Percentiles rank a stretch among this genome's conserved stretches.
phyloP scores from a whole-genome alignment of 2,113 vertebrate species.

The Python bivittatus region DNA sequence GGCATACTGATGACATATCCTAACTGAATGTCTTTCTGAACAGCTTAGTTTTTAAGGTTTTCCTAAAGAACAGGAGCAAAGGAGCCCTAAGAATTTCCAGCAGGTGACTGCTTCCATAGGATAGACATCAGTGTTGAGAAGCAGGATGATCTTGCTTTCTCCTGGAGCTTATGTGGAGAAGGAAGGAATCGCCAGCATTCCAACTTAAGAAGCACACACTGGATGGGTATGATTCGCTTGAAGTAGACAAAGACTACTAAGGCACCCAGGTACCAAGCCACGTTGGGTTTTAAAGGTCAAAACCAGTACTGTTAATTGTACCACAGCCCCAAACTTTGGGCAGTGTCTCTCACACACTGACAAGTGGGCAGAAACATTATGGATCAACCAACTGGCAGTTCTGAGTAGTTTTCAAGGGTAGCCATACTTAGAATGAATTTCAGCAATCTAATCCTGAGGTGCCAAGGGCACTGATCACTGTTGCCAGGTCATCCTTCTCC shows the following conservation, averaged over 20 bases:
- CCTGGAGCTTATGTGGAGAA: neutral
- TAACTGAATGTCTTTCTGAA: neutral
- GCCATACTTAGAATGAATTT: neutral
- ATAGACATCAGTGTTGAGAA: neutral
- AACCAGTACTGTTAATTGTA: too few relatives aligned
- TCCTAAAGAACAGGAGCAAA: neutral
- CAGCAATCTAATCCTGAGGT: neutral
- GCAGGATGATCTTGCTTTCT: neutral
- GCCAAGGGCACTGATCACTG: neutral
- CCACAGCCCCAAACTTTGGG: neutral
- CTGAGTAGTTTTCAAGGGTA: neutral
- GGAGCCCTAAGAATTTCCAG: neutral
- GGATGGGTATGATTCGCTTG: too few relatives aligned
- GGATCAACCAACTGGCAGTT: neutral
- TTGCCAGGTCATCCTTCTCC: neutral
- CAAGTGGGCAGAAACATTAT: neutral
- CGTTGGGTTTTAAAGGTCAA: too few relatives aligned
- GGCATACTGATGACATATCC: neutral
- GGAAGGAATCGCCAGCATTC: too few relatives aligned
- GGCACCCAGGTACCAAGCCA: too few relatives aligned
- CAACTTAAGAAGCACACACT: too few relatives aligned
- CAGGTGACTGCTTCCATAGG: neutral
- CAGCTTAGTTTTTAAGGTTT: neutral
- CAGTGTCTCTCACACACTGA: neutral
- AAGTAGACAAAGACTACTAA: too few relatives aligned